These are phyloP conservation scores for Phrynocephalus vlangalii DNA, from an alignment of 2,797 vertebrate species.

Conservation along the genomic window DNA sequence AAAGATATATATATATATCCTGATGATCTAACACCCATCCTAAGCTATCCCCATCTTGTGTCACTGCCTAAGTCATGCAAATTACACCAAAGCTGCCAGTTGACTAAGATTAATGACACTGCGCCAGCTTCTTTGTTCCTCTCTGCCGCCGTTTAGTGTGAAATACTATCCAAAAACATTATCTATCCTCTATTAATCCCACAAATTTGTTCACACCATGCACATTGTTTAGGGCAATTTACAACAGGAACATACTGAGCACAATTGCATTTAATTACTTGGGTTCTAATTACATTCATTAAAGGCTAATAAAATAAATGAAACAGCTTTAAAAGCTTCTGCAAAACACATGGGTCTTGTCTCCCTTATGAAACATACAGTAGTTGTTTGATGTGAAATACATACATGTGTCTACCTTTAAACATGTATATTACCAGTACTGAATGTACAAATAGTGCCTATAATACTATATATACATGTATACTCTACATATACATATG, in stretches of 20 bases:
- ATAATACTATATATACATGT: slow-evolving; percentile 52
- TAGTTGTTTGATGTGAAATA: slow-evolving; percentile 89
- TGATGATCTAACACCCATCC: slow-evolving; percentile 87
- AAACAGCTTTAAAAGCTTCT: slow-evolving; percentile 94
- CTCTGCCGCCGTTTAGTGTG: slow-evolving; percentile 95
- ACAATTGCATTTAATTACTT: slow-evolving; percentile 99
- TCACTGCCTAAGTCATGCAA: slow-evolving; percentile 98
- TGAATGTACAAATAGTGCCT: slow-evolving; percentile 56
- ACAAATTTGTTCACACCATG: slow-evolving; percentile 94
- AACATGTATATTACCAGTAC: slow-evolving; percentile 38
- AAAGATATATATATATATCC: slow-evolving; percentile 81
- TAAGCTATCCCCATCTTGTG: slow-evolving; percentile 90
- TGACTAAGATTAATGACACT: slow-evolving; percentile 99
- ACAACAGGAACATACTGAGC: slow-evolving; percentile 90
- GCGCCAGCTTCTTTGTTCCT: slow-evolving; percentile 98
- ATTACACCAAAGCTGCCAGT: slow-evolving; percentile 96
- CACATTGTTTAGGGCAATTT: slow-evolving; percentile 95
- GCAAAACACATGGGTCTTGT: slow-evolving; percentile 95
- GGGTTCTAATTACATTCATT: slow-evolving; percentile 99
- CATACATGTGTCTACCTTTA: slow-evolving; percentile 76
- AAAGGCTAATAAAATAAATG: slow-evolving; percentile 99
- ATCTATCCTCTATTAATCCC: slow-evolving; percentile 99
- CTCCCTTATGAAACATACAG: slow-evolving; percentile 92
- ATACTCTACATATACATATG: too few relatives aligned
- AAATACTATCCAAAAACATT: slow-evolving; percentile 99